These are phyloP conservation scores for Macaca nemestrina DNA, from an alignment of 2,113 vertebrate genomes.

Conservation along the genomic window DNA sequence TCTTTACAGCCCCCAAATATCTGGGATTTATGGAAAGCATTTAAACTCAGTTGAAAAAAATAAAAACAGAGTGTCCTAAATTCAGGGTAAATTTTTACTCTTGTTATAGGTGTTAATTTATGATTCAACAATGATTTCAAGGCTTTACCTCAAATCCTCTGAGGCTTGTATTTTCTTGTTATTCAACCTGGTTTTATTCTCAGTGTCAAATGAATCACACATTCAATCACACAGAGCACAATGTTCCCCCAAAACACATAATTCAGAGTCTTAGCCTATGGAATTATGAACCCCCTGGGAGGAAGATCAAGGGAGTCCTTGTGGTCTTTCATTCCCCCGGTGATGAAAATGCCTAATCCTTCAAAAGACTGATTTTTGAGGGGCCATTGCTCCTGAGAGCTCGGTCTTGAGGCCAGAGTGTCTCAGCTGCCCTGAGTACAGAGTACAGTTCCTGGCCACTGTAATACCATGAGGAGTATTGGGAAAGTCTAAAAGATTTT, in stretches of 20 bases:
- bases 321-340: not conserved
- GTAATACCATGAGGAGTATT: not conserved
- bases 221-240: not conserved
- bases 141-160: constrained; percentile 46
- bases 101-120: constrained; percentile 72
- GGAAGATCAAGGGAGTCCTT: not conserved
- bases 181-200: constrained; percentile 68
- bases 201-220: constrained; percentile 65
- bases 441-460: not conserved
- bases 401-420: not conserved
- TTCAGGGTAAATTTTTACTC: constrained; percentile 62
- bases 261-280: not conserved
- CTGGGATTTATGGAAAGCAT: constrained; percentile 73
- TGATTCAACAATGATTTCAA: constrained; percentile 54
- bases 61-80: constrained; percentile 62
- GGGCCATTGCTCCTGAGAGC: not conserved
- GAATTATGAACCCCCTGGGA: constrained; percentile 23
- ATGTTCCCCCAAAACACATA: not conserved
- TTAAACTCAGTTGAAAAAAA: constrained; percentile 70
- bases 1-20: constrained; percentile 68
- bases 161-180: constrained; percentile 67
- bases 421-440: not conserved
- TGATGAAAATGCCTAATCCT: constrained; percentile 37
- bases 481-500: too few relatives aligned
- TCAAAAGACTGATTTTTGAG: not conserved